These are phyloP conservation scores for Acutogordius australiensis DNA, from an alignment of 2,888 invertebrate genomes.

Conservation along the genomic window DNA sequence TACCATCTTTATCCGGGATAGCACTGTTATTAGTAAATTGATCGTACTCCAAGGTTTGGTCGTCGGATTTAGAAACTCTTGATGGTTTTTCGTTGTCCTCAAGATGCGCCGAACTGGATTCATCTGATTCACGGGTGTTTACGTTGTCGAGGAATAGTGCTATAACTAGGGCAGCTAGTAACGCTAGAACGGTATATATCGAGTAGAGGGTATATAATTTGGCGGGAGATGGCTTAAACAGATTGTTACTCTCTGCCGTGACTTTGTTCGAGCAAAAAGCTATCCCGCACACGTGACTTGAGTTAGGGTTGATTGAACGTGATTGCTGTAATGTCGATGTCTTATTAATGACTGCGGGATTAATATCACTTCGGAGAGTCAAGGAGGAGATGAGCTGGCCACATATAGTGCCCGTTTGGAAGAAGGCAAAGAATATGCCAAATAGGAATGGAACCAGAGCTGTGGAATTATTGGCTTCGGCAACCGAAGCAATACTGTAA, in stretches of 20 bases:
- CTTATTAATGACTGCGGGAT: not conserved
- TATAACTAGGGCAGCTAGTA: not conserved
- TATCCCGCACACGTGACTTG: not conserved
- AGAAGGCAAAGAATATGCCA: conserved; percentile 3
- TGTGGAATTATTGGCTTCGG: too few species aligned
- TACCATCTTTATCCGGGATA: too few species aligned
- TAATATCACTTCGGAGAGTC: not conserved
- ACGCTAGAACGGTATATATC: not conserved
- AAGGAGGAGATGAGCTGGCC: not conserved
- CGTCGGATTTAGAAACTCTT: too few species aligned
- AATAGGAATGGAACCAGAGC: not conserved
- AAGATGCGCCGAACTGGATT: too few species aligned
- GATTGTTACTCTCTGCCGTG: not conserved
- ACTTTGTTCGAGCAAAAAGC: not conserved
- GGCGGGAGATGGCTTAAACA: not conserved
- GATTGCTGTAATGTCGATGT: not conserved
- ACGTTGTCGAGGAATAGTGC: not conserved
- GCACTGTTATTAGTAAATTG: too few species aligned
- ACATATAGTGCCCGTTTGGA: not conserved
- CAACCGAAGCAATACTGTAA: not conserved
- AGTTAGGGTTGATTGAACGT: not conserved
- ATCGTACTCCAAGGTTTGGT: too few species aligned
- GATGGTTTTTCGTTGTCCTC: too few species aligned
- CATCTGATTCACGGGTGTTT: too few species aligned
- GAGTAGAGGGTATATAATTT: not conserved